A percentile compares a stretch with the other conserved stretches of the same genome.
Conservation (phyloP, 2,113 vertebrate species). For the Trematocara nigrifrons region DNA sequence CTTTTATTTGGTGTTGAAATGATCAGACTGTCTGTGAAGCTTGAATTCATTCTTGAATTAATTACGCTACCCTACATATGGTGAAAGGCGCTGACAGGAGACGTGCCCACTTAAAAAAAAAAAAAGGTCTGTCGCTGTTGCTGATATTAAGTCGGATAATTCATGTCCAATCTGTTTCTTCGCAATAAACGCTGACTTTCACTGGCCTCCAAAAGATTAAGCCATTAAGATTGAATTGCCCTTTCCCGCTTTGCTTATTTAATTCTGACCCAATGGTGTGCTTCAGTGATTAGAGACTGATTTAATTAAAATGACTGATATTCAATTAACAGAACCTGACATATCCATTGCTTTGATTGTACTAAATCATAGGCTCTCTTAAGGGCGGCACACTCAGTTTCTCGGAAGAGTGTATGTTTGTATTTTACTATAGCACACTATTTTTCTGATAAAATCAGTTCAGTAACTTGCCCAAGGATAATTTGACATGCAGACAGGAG, state of each 20-base stretch:
- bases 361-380: neutral
- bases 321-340: slow-evolving; percentile 45
- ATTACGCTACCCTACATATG: neutral
- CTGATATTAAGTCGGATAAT: neutral
- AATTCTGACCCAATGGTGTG: slow-evolving; percentile 28
- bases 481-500: neutral
- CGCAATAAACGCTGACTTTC: slow-evolving; percentile 10
- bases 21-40: neutral
- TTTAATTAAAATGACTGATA: slow-evolving; percentile 51
- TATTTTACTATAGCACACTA: neutral
- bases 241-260: slow-evolving; percentile 58
- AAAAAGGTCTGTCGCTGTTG: neutral
- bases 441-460: neutral
- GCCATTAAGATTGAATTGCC: slow-evolving; percentile 44
- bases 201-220: slow-evolving; percentile 32
- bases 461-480: neutral
- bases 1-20: neutral
- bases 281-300: slow-evolving; percentile 22
- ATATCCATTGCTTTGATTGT: neutral
- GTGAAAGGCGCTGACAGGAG: neutral
- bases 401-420: neutral
- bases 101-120: neutral
- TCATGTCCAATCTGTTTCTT: neutral
- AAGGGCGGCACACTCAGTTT: neutral
- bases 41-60: neutral